phyloP scores from a whole-genome alignment of 2,113 vertebrate genomes.

The Thryonomys swinderianus region DNA sequence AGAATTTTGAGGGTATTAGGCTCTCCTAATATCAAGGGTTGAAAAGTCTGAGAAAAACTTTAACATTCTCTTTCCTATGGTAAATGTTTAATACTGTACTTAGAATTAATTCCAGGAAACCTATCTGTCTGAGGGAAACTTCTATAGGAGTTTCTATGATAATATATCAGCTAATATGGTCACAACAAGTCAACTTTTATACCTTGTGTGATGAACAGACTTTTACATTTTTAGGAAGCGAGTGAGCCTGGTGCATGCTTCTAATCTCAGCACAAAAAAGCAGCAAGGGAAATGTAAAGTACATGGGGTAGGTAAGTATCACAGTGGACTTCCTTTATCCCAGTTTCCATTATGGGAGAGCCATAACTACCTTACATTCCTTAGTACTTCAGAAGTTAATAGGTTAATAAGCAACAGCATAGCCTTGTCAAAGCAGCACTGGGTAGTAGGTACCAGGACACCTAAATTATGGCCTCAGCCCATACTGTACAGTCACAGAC shows the following conservation, averaged over 20 bases:
- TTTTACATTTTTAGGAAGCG: conserved; percentile 20
- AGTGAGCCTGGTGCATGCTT: neutral
- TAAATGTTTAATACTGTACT: conserved; percentile 33
- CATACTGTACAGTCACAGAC: neutral
- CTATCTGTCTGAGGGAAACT: conserved; percentile 33
- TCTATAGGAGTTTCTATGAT: neutral
- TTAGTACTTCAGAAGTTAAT: neutral
- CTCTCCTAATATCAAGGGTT: neutral
- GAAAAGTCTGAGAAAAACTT: conserved; percentile 46
- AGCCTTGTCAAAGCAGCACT: neutral
- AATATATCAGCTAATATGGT: neutral
- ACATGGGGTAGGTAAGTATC: neutral
- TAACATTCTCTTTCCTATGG: neutral
- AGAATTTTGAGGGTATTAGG: neutral
- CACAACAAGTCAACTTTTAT: neutral
- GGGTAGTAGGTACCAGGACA: neutral
- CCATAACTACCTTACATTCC: neutral
- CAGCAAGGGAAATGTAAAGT: conserved; percentile 22
- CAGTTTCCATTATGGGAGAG: neutral
- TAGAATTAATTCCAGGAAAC: neutral
- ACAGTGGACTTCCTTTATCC: neutral
- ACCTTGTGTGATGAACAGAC: conserved; percentile 11
- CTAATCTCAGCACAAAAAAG: neutral
- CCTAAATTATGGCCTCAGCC: neutral
- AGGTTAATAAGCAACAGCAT: neutral